Conservation (phyloP, 2,113 vertebrate genomes). For the Chunga burmeisteri region DNA sequence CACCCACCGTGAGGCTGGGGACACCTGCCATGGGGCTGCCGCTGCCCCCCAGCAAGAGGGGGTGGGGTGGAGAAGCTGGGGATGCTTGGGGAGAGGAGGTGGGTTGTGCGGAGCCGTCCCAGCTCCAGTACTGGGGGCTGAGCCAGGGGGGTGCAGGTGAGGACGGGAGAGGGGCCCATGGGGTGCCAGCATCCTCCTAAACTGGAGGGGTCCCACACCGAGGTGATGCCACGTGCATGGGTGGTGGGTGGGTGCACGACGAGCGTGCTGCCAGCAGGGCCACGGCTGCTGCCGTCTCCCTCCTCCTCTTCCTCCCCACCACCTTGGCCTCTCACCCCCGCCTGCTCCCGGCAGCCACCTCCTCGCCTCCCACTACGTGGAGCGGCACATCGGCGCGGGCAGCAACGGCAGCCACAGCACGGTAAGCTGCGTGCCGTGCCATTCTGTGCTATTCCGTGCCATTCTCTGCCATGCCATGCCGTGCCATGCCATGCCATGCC, state of each 20-base stretch:
- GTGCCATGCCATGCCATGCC: fast-evolving
- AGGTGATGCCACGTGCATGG: fast-evolving
- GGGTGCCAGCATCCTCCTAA: neutral
- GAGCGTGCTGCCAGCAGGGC: neutral
- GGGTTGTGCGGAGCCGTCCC: neutral
- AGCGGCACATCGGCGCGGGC: constrained; percentile 81
- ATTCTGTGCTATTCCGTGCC: fast-evolving
- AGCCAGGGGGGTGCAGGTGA: neutral
- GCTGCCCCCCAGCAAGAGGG: neutral
- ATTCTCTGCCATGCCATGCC: neutral
- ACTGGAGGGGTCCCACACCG: fast-evolving
- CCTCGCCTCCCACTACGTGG: constrained; percentile 87
- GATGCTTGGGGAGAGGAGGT: neutral
- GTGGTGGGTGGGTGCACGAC: neutral
- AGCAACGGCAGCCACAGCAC: constrained; percentile 74
- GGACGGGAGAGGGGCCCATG: neutral
- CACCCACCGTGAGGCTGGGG: neutral
- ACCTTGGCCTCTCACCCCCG: neutral
- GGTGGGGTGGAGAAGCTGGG: neutral
- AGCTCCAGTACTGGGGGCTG: neutral
- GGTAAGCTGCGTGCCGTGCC: constrained; percentile 63
- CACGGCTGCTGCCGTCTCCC: neutral
- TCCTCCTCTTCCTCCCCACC: neutral
- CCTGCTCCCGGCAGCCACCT: constrained; percentile 79
- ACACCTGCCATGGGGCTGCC: neutral